These are phyloP conservation scores for Apus apus DNA, from an alignment of 2,113 vertebrate species.

Conservation along the genomic window DNA sequence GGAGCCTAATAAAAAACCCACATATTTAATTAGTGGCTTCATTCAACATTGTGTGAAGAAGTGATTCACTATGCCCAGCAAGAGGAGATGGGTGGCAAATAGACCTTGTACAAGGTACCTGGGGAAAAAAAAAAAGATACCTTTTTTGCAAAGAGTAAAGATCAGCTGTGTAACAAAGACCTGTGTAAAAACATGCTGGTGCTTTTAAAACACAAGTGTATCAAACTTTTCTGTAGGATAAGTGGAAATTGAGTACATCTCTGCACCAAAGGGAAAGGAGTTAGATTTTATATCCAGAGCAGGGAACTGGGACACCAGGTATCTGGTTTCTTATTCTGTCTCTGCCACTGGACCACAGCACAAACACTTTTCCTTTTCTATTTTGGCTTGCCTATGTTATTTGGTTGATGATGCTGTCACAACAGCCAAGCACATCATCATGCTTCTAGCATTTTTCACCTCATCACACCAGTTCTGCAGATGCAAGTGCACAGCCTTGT, in stretches of 20 bases:
- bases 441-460: rapidly evolving
- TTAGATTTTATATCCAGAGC: neutral
- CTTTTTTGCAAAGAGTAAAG: neutral
- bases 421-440: neutral
- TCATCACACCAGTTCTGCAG: neutral
- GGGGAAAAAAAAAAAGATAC: neutral
- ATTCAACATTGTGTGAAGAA: slow-evolving; percentile 50
- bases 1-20: slow-evolving; percentile 25
- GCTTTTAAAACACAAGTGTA: neutral
- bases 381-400: neutral
- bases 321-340: neutral
- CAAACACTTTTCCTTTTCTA: neutral
- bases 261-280: neutral
- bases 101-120: neutral
- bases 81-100: neutral
- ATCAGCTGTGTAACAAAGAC: neutral
- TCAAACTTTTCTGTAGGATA: neutral
- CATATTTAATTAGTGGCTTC: slow-evolving; percentile 63
- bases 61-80: slow-evolving; percentile 31
- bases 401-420: neutral
- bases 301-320: neutral
- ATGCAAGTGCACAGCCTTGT: neutral
- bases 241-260: neutral
- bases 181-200: neutral
- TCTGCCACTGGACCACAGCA: rapidly evolving